phyloP scores from a whole-genome alignment of 2,888 invertebrate genomes.

The Scaptomyza polygonia region DNA sequence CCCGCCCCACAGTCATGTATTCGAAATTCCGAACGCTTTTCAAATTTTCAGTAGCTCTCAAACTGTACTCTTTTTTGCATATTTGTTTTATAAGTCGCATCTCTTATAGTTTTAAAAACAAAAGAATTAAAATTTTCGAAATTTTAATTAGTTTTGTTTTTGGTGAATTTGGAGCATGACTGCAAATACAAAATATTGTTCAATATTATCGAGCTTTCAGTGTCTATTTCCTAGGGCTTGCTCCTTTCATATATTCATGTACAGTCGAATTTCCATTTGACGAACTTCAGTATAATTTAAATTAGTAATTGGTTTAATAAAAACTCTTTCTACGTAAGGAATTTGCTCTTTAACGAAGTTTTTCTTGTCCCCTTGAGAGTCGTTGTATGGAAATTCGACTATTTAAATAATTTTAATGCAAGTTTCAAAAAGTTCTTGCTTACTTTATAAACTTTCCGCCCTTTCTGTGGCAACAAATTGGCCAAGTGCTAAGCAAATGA shows the following conservation, averaged over 20 bases:
- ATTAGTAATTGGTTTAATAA: no score
- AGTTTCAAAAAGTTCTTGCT: slow-evolving; percentile 12
- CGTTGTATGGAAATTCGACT: no score
- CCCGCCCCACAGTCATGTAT: slow-evolving; percentile 44
- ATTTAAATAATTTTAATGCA: neutral
- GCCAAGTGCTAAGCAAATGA: slow-evolving; percentile 54
- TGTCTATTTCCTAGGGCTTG: slow-evolving; percentile 48
- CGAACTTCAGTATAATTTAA: no score
- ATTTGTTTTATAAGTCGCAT: no score
- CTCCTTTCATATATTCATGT: slow-evolving; percentile 13
- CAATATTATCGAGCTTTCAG: slow-evolving; percentile 49
- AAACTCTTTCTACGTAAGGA: no score
- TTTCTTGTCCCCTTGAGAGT: no score
- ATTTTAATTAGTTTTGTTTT: neutral
- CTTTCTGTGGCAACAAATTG: slow-evolving; percentile 39
- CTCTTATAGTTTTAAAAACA: no score
- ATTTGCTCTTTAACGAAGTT: no score
- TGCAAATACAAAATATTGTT: slow-evolving; percentile 18
- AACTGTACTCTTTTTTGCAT: no score
- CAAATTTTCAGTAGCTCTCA: neutral
- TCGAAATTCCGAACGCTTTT: slow-evolving; percentile 18
- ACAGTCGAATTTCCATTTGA: neutral
- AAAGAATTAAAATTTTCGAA: no score
- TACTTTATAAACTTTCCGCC: slow-evolving; percentile 11
- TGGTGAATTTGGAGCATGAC: slow-evolving; percentile 31